Percentiles rank a stretch among this genome's conserved stretches.
phyloP scores from a whole-genome alignment of 1,140 invertebrate genomes.

The Magallana gigas region DNA sequence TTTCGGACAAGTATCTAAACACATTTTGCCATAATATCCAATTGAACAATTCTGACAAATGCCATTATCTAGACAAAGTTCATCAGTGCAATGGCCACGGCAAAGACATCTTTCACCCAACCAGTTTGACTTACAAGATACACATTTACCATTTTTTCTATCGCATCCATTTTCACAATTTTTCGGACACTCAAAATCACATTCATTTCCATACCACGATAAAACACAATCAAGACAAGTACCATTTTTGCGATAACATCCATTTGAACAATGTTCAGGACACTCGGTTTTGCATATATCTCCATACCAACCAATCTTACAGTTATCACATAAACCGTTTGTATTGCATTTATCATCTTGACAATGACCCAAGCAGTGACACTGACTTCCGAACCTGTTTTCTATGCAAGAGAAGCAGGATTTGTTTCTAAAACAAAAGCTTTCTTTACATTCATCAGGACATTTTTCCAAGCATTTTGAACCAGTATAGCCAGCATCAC shows the following conservation, averaged over 20 bases:
- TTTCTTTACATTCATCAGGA: constrained; percentile 28
- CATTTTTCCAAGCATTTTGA: constrained; percentile 29
- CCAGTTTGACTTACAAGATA: constrained; percentile 21
- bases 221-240: background rate
- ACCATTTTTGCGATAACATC: background rate
- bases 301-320: constrained; percentile 40
- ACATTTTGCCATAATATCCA: constrained; percentile 39
- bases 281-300: constrained; percentile 1
- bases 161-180: constrained; percentile 6
- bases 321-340: constrained; percentile 20
- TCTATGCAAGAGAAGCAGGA: background rate
- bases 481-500: constrained; percentile 4
- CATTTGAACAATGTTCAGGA: constrained; percentile 39
- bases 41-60: constrained; percentile 33
- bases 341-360: constrained; percentile 18
- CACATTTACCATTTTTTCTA: constrained; percentile 19
- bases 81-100: constrained; percentile 30
- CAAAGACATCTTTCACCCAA: constrained; percentile 44
- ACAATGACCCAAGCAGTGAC: constrained; percentile 45
- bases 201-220: background rate
- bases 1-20: constrained; percentile 29
- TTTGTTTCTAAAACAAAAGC: background rate
- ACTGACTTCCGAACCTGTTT: constrained; percentile 37
- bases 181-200: background rate
- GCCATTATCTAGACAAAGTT: constrained; percentile 26